Evolutionary conservation across 2,888 invertebrate genomes (phyloP).

Genomic region (Amiota mariae): DNA sequence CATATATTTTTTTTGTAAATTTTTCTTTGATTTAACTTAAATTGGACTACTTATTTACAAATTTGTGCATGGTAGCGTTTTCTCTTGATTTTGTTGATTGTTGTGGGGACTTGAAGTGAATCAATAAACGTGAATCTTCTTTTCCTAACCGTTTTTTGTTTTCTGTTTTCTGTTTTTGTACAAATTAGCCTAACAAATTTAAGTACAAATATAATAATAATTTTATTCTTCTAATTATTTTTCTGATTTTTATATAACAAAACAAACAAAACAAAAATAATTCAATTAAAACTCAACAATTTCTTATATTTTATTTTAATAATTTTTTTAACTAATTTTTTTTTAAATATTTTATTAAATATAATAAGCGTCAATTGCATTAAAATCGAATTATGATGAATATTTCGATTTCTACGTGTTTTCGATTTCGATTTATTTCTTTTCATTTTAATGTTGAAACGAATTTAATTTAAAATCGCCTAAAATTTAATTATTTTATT

Average conservation of each 20-base stretch:
- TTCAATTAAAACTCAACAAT: constrained; percentile 9
- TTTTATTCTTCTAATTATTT: neutral
- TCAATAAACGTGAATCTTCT: neutral
- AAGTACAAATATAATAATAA: constrained; percentile 19
- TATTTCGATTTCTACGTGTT: too few relatives aligned
- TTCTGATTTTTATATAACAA: neutral
- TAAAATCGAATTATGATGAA: too few relatives aligned
- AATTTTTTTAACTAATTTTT: constrained; percentile 12
- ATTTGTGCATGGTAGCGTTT: neutral
- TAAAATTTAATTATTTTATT: neutral
- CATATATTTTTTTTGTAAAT: too few relatives aligned
- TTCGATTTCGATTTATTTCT: neutral
- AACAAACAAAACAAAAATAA: constrained; percentile 2
- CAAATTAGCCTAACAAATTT: constrained; percentile 30
- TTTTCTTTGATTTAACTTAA: too few relatives aligned
- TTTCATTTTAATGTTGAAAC: neutral
- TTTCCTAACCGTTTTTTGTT: constrained; percentile 22
- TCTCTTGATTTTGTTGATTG: constrained; percentile 22
- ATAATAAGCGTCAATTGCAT: neutral
- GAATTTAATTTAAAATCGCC: constrained; percentile 17
- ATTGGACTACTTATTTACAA: too few relatives aligned
- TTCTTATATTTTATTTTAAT: too few relatives aligned
- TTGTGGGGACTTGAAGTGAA: neutral
- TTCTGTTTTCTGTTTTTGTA: constrained; percentile 27
- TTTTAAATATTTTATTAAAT: neutral